These are phyloP conservation scores for Cephus pulcher DNA, from an alignment of 2,888 invertebrate species.

Conservation along the genomic window DNA sequence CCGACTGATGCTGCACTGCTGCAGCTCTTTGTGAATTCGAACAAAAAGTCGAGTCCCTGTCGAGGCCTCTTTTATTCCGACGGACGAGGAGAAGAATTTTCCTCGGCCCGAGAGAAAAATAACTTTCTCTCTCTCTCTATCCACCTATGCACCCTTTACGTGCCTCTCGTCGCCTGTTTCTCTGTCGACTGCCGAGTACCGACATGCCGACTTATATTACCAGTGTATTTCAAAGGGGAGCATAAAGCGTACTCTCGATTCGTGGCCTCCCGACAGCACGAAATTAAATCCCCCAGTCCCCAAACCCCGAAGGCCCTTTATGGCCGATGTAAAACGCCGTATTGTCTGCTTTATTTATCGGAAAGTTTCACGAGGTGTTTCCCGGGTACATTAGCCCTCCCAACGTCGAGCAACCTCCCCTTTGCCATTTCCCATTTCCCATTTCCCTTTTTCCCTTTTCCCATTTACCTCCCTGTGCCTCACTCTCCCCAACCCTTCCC, in stretches of 20 bases:
- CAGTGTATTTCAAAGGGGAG: conserved; percentile 10
- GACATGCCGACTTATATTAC: conserved; percentile 1
- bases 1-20: too few relatives aligned
- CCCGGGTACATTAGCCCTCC: conserved; percentile 21
- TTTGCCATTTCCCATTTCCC: too few relatives aligned
- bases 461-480: conserved; percentile 7
- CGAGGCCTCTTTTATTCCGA: too few relatives aligned
- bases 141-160: neutral
- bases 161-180: neutral
- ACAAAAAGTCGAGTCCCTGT: too few relatives aligned
- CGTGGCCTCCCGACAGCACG: neutral
- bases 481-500: too few relatives aligned
- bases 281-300: neutral
- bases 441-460: neutral
- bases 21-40: too few relatives aligned
- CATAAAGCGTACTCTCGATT: conserved; percentile 4
- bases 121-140: neutral
- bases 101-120: too few relatives aligned
- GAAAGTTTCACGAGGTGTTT: conserved; percentile 26
- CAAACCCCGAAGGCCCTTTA: conserved; percentile 9
- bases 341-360: conserved; percentile 20
- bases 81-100: too few relatives aligned
- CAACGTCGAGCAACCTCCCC: too few relatives aligned
- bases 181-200: neutral
- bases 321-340: conserved; percentile 17